phyloP scores from a whole-genome alignment of 2,797 vertebrate genomes.

The Borostomias antarcticus region DNA sequence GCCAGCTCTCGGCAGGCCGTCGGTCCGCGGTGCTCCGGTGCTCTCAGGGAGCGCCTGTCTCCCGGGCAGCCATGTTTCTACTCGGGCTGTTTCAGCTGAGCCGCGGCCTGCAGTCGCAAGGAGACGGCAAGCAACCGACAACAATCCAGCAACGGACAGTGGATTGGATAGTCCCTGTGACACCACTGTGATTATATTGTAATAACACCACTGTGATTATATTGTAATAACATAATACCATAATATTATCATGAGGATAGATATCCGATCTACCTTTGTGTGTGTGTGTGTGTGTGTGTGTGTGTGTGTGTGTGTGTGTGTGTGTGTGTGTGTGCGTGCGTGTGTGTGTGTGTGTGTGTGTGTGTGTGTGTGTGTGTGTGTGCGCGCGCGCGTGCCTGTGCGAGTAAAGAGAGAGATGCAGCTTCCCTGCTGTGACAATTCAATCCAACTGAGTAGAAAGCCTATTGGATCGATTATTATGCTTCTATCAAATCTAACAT shows the following conservation, averaged over 20 bases:
- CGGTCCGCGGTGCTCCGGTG: conserved; percentile 19
- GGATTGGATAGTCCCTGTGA: no score
- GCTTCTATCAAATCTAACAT: not conserved
- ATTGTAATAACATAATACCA: no score
- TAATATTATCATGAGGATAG: no score
- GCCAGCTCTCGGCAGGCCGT: conserved; percentile 10
- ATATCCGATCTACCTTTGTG: not conserved
- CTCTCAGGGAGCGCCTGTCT: conserved; percentile 13
- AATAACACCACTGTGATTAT: no score
- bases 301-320: conserved; percentile 10
- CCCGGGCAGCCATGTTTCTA: conserved; percentile 35
- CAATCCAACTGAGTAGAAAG: not conserved
- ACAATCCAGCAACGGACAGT: not conserved
- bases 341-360: conserved; percentile 11
- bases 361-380: conserved; percentile 1
- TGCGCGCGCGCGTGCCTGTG: conserved; percentile 15
- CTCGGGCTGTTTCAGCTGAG: conserved; percentile 28
- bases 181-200: no score
- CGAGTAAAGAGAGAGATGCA: not conserved
- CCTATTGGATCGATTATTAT: not conserved
- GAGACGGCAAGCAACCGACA: conserved; percentile 2
- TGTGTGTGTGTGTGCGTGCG: conserved; percentile 11
- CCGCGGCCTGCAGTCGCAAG: conserved; percentile 21
- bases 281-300: not conserved
- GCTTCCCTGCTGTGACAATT: not conserved